Conservation (phyloP, 30 jellyfish, hydroid and myxozoan genomes). For the Mastigias papua region DNA sequence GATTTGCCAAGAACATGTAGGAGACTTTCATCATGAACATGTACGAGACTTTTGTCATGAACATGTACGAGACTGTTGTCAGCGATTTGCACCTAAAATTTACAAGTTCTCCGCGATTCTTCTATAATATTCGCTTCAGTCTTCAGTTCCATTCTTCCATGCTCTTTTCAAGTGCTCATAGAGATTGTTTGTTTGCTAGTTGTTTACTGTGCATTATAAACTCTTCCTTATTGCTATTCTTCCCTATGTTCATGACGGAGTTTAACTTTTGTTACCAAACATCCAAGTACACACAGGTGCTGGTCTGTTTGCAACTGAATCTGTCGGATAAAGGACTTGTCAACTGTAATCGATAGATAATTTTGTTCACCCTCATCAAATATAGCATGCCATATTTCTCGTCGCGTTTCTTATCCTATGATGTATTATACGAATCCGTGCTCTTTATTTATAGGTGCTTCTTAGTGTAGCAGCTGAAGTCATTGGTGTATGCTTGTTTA, state of each 20-base stretch:
- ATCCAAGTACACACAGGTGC: neutral
- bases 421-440: neutral
- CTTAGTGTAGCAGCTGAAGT: slow-evolving; percentile 68
- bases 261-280: neutral
- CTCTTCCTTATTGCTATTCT: neutral
- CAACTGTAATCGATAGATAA: neutral
- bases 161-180: neutral
- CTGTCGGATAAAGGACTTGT: neutral
- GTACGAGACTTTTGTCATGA: too few species aligned
- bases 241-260: neutral
- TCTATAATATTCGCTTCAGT: neutral
- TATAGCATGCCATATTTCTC: neutral
- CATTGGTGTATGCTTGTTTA: slow-evolving; percentile 77
- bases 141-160: neutral
- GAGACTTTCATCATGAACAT: too few species aligned
- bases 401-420: neutral
- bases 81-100: too few species aligned
- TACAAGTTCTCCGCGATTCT: neutral
- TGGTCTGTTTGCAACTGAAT: neutral
- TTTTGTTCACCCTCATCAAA: neutral
- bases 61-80: too few species aligned
- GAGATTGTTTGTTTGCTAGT: too few species aligned
- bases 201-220: neutral
- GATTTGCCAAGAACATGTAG: too few species aligned
- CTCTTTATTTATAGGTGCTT: slow-evolving; percentile 73